Conservation (phyloP, 2,113 vertebrate genomes). For the Mirza zaza region DNA sequence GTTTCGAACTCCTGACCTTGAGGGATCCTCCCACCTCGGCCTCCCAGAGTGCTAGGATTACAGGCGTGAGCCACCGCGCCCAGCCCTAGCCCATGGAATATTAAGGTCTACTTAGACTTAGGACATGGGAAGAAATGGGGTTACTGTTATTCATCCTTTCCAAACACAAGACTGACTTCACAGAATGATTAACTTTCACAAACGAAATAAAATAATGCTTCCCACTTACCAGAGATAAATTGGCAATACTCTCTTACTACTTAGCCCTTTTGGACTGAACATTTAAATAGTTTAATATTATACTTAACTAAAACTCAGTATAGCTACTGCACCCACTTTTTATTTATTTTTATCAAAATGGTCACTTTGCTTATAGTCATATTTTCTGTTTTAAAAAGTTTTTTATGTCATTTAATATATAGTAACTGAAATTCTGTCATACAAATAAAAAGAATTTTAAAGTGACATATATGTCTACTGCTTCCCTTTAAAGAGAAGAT, state of each 20-base stretch:
- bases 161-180: not conserved
- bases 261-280: not conserved
- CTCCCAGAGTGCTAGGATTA: too few species aligned
- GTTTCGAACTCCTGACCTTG: too few species aligned
- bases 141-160: not conserved
- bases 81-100: not conserved
- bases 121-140: not conserved
- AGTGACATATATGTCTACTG: not conserved
- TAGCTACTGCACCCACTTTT: not conserved
- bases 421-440: not conserved
- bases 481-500: not conserved
- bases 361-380: not conserved
- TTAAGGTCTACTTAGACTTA: not conserved
- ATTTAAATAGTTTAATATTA: not conserved
- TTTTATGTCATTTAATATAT: not conserved
- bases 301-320: not conserved
- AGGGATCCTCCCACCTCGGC: too few species aligned
- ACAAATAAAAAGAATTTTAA: not conserved
- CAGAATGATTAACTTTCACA: not conserved
- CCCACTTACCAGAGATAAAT: not conserved
- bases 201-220: slow-evolving; percentile 5
- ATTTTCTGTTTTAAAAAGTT: not conserved
- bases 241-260: not conserved
- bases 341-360: slow-evolving; percentile 17
- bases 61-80: not conserved